Percentiles rank a stretch among this genome's conserved stretches.
Conservation (phyloP, 2,888 invertebrate species). For the Diachrysia chrysitis region DNA sequence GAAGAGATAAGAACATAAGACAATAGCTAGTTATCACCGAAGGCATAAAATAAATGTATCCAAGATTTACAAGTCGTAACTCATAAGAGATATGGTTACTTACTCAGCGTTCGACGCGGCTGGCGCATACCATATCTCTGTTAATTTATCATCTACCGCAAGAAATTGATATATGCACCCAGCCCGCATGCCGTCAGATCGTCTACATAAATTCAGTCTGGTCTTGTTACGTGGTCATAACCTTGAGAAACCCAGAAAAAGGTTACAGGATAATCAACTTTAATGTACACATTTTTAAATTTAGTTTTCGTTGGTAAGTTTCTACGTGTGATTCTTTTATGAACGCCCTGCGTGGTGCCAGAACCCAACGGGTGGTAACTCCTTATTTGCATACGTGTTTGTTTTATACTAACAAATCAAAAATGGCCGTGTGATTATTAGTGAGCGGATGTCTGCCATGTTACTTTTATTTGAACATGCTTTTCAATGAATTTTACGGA, state of each 20-base stretch:
- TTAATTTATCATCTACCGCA: constrained; percentile 80
- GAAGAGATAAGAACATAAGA: constrained; percentile 45
- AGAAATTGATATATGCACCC: constrained; percentile 80
- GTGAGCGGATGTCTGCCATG: constrained; percentile 51
- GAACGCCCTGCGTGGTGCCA: constrained; percentile 75
- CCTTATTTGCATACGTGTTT: constrained; percentile 84
- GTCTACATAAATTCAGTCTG: constrained; percentile 70
- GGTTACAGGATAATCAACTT: constrained; percentile 55
- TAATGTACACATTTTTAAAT: constrained; percentile 39
- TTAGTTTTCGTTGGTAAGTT: constrained; percentile 30
- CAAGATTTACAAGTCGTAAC: constrained; percentile 54
- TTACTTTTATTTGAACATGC: constrained; percentile 50
- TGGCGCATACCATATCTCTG: constrained; percentile 73
- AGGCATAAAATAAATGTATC: constrained; percentile 48
- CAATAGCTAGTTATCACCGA: constrained; percentile 58
- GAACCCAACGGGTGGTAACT: constrained; percentile 79
- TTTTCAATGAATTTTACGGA: constrained; percentile 39
- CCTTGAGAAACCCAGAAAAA: constrained; percentile 61
- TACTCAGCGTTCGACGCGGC: constrained; percentile 59
- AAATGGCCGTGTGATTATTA: constrained; percentile 65
- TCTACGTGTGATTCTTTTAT: constrained; percentile 43
- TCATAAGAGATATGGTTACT: constrained; percentile 63
- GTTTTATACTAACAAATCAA: constrained; percentile 81
- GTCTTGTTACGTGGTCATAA: constrained; percentile 69
- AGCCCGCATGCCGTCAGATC: constrained; percentile 64